A percentile compares a stretch with the other conserved stretches of the same genome.
phyloP scores from a whole-genome alignment of 2,888 invertebrate genomes.

The Hemaris fuciformis region DNA sequence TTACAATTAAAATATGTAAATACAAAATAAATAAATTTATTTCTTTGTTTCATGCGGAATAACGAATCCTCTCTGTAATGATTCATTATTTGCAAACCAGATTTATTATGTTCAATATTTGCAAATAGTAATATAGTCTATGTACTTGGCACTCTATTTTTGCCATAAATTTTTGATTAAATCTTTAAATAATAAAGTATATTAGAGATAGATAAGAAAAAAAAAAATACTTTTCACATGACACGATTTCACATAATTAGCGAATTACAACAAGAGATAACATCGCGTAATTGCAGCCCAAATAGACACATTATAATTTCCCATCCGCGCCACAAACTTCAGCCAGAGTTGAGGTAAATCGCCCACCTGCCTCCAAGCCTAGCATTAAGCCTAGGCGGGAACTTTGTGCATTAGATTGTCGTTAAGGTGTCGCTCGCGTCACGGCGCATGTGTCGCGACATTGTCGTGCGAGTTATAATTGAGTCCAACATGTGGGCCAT shows the following conservation, averaged over 20 bases:
- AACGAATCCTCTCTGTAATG: too few species aligned
- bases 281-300: not conserved
- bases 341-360: not conserved
- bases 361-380: not conserved
- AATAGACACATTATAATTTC: not conserved
- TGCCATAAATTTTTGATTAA: not conserved
- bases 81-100: too few species aligned
- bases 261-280: not conserved
- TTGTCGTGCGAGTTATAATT: not conserved
- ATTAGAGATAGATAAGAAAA: not conserved
- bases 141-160: not conserved
- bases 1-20: too few species aligned
- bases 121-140: too few species aligned
- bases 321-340: not conserved
- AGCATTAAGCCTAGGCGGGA: not conserved
- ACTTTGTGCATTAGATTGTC: constrained; percentile 12
- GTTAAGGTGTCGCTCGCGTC: constrained; percentile 8
- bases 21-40: too few species aligned
- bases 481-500: not conserved
- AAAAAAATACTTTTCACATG: too few species aligned
- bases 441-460: not conserved
- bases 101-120: too few species aligned
- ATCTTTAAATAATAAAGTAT: not conserved
- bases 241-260: too few species aligned
- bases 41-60: too few species aligned